Base-by-base conservation (phyloP, 2,797 vertebrate genomes). In the Menidia menidia region DNA sequence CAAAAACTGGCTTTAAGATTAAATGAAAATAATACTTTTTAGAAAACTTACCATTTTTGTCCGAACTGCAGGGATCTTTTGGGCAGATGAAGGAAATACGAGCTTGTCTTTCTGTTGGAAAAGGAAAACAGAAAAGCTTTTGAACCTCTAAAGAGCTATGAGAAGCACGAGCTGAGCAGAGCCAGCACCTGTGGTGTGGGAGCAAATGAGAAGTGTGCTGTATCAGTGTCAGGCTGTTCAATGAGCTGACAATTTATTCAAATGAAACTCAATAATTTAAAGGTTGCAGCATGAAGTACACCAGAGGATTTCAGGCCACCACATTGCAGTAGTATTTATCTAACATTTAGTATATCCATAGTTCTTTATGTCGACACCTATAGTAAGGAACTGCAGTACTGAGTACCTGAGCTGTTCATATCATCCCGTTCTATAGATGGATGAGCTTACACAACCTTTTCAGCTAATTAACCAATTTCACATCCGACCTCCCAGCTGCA, bases 1-100 rank as follows among this genome's bases (percentile, higher is more conserved):
- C 7, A 48, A 43, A 39, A 71, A 25, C 4, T 62, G 42, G 8
- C n/a, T 32, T 60, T 1, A 30, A 52, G 11, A 59, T 30, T 19
- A 10, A 33, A 33, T 39, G 16, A 30, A 65, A 66, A 51, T 6
- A 44, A 60, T 3, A 39, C 41, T 0, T 30, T 7, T 7, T 53
- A 0, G 50, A 18, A 4, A 14, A 10, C 94, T 94, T 84, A 97
- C 96, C 93, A 88, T 97, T 94, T 72, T 91, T 86, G 74, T 88
- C 25, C 2, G 25, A 25, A 25, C 25, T 25, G 25, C 25, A 86
- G 82, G 94, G 92, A 64, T 16, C 81, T 76, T 25, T 15, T 44
- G 60, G 18, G 16, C 33, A 43, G 54, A 47, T 4, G 14, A 68
- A 63, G 35, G 10, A 39, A 31, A 60, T 32, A 41, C 33, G 6